Evolutionary conservation across 2,113 vertebrate genomes (phyloP).

Genomic region (Corapipo altera): DNA sequence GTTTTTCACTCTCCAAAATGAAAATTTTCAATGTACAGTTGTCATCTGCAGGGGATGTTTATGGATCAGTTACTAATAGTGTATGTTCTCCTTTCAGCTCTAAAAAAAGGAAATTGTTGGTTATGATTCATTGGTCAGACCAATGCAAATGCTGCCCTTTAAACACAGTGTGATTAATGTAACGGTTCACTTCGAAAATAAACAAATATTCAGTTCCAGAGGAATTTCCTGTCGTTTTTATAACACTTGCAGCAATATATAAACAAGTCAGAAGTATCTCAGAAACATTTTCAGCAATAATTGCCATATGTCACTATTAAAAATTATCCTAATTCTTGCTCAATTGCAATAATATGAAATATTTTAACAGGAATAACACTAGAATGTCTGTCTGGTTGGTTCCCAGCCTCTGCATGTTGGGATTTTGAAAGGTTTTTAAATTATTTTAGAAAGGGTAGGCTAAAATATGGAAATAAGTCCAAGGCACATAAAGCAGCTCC

Average conservation of each 20-base stretch:
- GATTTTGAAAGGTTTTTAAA: not conserved
- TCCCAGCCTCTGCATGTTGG: not conserved
- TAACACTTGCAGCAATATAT: not conserved
- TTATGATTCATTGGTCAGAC: slow-evolving; percentile 24
- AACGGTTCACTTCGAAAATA: slow-evolving; percentile 11
- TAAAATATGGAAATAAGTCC: not conserved
- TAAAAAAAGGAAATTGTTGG: not conserved
- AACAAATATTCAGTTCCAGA: not conserved
- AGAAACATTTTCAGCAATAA: not conserved
- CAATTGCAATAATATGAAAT: not conserved
- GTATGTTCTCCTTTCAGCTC: not conserved
- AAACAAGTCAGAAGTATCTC: slow-evolving; percentile 6
- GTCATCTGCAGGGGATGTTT: not conserved
- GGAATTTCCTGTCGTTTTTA: not conserved
- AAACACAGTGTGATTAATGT: slow-evolving; percentile 21
- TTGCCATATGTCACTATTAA: not conserved
- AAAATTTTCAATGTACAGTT: not conserved
- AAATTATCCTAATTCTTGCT: not conserved
- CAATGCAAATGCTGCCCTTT: slow-evolving; percentile 59
- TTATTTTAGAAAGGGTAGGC: not conserved
- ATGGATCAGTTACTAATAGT: slow-evolving; percentile 1
- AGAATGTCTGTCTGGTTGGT: not conserved
- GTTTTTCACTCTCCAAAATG: not conserved
- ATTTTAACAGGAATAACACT: not conserved
- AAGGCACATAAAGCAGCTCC: not conserved